These are phyloP conservation scores for Enteromius fasciolatus DNA, from an alignment of 2,797 vertebrate genomes.

Conservation along the genomic window DNA sequence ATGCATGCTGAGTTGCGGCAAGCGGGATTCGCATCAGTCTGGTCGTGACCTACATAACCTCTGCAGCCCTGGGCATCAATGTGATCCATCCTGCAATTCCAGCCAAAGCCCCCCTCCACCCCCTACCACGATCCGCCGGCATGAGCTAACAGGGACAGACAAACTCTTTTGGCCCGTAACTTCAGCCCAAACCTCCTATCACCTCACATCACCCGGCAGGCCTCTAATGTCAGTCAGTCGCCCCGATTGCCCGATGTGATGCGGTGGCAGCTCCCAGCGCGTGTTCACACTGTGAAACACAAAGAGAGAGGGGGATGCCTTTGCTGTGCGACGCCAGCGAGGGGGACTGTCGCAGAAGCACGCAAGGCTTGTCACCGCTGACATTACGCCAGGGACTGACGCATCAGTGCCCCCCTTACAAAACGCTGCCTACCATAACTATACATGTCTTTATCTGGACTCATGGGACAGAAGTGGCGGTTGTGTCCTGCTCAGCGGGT, in stretches of 20 bases:
- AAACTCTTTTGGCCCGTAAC: constrained; percentile 62
- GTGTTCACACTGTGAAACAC: constrained; percentile 64
- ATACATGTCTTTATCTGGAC: constrained; percentile 49
- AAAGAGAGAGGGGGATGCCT: constrained; percentile 66
- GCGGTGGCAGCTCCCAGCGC: constrained; percentile 61
- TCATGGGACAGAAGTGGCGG: constrained; percentile 56
- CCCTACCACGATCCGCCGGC: constrained; percentile 60
- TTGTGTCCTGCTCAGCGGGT: constrained; percentile 61
- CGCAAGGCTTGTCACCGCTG: constrained; percentile 54
- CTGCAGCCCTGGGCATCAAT: constrained; percentile 74
- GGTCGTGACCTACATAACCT: constrained; percentile 84
- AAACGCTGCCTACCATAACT: constrained; percentile 42
- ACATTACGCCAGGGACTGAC: constrained; percentile 43
- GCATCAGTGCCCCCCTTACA: constrained; percentile 30
- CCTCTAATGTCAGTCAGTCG: constrained; percentile 55
- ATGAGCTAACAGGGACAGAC: constrained; percentile 70
- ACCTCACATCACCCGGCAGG: constrained; percentile 68
- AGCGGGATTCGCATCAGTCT: constrained; percentile 72
- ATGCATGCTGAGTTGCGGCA: constrained; percentile 78
- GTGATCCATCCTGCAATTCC: constrained; percentile 65
- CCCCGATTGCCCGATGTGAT: constrained; percentile 51
- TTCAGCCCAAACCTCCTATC: constrained; percentile 64
- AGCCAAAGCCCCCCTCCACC: constrained; percentile 46
- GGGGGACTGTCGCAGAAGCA: constrained; percentile 47
- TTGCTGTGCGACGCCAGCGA: background rate